phyloP scores from a whole-genome alignment of 1,140 invertebrate species.

The Drosophila tristis region DNA sequence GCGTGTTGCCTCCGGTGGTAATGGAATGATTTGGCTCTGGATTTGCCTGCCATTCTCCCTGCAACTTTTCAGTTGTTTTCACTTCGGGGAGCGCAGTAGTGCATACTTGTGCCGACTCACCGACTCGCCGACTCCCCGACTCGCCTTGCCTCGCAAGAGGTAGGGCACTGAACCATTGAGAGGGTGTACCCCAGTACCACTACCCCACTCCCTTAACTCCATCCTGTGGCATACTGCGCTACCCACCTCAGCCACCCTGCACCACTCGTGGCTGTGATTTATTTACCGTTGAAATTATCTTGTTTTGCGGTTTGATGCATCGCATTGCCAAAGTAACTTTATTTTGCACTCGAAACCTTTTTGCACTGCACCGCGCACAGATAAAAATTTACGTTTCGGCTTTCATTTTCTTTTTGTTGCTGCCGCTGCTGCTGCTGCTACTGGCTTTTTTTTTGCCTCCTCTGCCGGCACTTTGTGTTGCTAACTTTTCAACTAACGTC shows the following conservation, averaged over 20 bases:
- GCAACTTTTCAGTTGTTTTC: constrained; percentile 49
- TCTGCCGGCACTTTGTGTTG: constrained; percentile 44
- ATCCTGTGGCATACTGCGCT: neutral
- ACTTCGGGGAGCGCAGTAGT: constrained; percentile 34
- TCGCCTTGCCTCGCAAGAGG: constrained; percentile 23
- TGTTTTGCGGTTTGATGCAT: constrained; percentile 83
- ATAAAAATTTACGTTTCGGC: constrained; percentile 77
- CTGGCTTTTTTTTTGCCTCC: constrained; percentile 16
- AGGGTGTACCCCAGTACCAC: neutral
- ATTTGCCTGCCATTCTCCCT: constrained; percentile 22
- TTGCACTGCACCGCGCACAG: constrained; percentile 68
- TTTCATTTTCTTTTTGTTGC: constrained; percentile 45
- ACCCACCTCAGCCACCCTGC: constrained; percentile 4
- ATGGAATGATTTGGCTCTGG: constrained; percentile 62
- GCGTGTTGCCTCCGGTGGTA: constrained; percentile 56
- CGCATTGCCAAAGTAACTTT: constrained; percentile 80
- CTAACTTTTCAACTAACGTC: constrained; percentile 78
- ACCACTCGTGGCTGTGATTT: constrained; percentile 70
- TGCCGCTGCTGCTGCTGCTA: constrained; percentile 1
- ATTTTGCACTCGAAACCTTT: constrained; percentile 81
- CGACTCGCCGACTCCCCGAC: too few species aligned
- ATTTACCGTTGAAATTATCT: constrained; percentile 84
- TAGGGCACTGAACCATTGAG: constrained; percentile 41
- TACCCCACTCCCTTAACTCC: neutral
- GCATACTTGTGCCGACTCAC: too few species aligned